These are phyloP conservation scores for Pelagia noctiluca DNA, from an alignment of 30 jellyfish, hydroid and myxozoan species.

Conservation along the genomic window DNA sequence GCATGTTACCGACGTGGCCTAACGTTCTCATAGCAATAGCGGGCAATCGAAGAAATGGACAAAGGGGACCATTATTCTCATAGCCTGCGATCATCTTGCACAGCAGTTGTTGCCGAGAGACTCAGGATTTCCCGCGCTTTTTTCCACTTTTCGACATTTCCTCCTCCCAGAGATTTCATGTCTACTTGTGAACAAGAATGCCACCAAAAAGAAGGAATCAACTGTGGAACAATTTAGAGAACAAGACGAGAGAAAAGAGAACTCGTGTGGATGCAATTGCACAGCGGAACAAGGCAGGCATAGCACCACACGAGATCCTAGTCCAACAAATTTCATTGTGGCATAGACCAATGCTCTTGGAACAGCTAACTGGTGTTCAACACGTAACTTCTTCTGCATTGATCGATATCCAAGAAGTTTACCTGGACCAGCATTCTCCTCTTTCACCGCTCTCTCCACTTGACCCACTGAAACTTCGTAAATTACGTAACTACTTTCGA, in stretches of 20 bases:
- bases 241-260: too few relatives aligned
- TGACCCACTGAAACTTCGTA: slow-evolving; percentile 6
- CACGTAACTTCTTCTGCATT: slow-evolving; percentile 1
- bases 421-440: slow-evolving; percentile 9
- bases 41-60: slow-evolving; percentile 3
- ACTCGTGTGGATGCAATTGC: too few relatives aligned
- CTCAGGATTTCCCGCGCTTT: slow-evolving; percentile 9
- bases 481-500: slow-evolving; percentile 14
- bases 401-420: slow-evolving; percentile 3
- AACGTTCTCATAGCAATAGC: slow-evolving; percentile 5
- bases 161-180: slow-evolving; percentile 8
- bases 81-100: slow-evolving; percentile 3
- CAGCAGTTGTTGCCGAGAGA: slow-evolving; percentile 2
- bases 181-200: slow-evolving; percentile 4
- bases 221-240: too few relatives aligned
- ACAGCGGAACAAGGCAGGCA: too few relatives aligned
- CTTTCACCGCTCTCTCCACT: slow-evolving; percentile 9
- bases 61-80: slow-evolving; percentile 1
- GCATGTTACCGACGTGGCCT: slow-evolving; percentile 8
- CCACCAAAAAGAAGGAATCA: too few relatives aligned
- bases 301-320: too few relatives aligned
- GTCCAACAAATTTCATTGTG: background rate
- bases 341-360: slow-evolving; percentile 8
- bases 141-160: background rate
- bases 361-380: slow-evolving; percentile 5